phyloP scores from a whole-genome alignment of 2,113 vertebrate genomes.

The Anas platyrhynchos region DNA sequence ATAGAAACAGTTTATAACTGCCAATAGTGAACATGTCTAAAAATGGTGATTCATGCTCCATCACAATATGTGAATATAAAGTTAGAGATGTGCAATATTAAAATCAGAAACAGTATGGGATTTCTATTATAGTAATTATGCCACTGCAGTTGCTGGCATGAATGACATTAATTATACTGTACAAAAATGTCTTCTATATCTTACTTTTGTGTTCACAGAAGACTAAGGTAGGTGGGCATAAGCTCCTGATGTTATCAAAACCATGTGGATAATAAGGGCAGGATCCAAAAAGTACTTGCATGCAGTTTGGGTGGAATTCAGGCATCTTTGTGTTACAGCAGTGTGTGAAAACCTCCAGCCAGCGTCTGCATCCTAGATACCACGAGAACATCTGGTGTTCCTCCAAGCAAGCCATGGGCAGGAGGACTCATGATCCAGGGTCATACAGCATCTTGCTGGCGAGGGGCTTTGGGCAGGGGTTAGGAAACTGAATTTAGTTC shows the following conservation, averaged over 20 bases:
- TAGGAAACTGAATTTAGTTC: rapidly evolving
- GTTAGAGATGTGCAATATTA: neutral
- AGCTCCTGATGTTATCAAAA: neutral
- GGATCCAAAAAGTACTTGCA: neutral
- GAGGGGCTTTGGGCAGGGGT: neutral
- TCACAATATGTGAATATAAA: neutral
- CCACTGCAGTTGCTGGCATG: neutral
- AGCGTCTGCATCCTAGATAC: neutral
- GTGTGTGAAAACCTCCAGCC: neutral
- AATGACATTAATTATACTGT: slow-evolving; percentile 26
- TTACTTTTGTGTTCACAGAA: neutral
- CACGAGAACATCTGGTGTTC: neutral
- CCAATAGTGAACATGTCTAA: neutral
- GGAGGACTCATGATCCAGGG: neutral
- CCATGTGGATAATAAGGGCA: neutral
- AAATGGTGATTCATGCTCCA: neutral
- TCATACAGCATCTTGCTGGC: neutral
- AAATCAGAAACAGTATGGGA: neutral
- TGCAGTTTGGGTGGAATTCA: neutral
- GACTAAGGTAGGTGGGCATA: neutral
- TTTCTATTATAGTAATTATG: slow-evolving; percentile 44
- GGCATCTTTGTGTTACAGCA: neutral
- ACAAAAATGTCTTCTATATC: neutral
- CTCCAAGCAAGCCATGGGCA: neutral
- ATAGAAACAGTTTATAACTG: neutral